A percentile compares a stretch with the other conserved stretches of the same genome.
These are phyloP conservation scores for Haplochromis vanheusdeni DNA, from an alignment of 2,113 vertebrate species.

Conservation along the genomic window DNA sequence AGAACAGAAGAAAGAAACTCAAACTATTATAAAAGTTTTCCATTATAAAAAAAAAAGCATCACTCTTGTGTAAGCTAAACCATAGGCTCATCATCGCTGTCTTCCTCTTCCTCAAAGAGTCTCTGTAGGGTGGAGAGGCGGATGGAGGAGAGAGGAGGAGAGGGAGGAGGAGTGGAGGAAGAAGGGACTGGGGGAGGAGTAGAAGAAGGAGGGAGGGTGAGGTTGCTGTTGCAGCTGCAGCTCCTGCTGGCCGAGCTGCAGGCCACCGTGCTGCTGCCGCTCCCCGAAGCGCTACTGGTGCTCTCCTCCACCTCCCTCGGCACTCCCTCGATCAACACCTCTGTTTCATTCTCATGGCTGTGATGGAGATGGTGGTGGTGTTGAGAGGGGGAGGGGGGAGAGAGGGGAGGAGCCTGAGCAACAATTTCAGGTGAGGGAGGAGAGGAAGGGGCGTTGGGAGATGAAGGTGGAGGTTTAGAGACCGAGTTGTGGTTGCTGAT, in stretches of 20 bases:
- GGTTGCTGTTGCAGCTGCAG: constrained; percentile 17
- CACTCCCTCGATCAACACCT: constrained; percentile 58
- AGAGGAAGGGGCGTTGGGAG: background rate
- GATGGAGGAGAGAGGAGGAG: background rate
- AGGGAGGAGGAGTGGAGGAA: background rate
- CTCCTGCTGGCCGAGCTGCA: background rate
- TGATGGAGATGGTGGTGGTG: background rate
- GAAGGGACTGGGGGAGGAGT: constrained; percentile 13
- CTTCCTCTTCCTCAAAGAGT: constrained; percentile 23
- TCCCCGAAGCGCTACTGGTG: background rate
- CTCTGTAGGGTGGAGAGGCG: constrained; percentile 39
- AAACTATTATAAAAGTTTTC: constrained; percentile 18
- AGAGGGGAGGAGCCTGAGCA: background rate
- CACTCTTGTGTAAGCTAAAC: constrained; percentile 33
- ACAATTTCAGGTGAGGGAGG: background rate
- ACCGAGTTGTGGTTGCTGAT: constrained; percentile 56
- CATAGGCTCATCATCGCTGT: constrained; percentile 62
- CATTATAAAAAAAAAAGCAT: constrained; percentile 20
- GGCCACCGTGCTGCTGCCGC: background rate
- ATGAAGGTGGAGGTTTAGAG: constrained; percentile 20
- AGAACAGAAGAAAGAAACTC: background rate
- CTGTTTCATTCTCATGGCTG: constrained; percentile 23
- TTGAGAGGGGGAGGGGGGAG: background rate
- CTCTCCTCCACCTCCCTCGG: constrained; percentile 5
- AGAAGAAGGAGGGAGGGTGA: constrained; percentile 27